Percentiles rank a stretch among this genome's conserved stretches.
Evolutionary conservation across 2,888 invertebrate species (phyloP).

Genomic region (Acrocyrtus sp.): DNA sequence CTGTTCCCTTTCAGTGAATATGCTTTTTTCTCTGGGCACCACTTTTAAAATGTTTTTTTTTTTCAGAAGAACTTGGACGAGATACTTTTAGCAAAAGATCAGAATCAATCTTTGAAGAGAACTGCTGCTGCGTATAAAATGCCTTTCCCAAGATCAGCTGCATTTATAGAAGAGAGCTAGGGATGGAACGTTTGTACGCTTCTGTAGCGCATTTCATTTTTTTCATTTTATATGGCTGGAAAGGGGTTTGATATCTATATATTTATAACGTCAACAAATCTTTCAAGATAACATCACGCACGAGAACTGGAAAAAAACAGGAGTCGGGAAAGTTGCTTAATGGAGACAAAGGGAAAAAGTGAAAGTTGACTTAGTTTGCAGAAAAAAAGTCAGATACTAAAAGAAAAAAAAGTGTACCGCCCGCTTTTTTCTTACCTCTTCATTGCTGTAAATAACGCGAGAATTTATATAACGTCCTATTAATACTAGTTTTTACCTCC

Average conservation of each 20-base stretch:
- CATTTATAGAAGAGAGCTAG: no score
- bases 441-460: not conserved
- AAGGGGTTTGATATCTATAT: not conserved
- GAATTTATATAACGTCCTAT: constrained; percentile 1
- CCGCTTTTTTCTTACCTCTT: no score
- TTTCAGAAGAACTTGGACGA: not conserved
- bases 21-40: no score
- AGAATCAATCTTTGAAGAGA: not conserved
- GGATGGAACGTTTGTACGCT: no score
- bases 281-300: not conserved
- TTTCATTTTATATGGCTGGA: not conserved
- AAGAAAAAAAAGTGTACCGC: no score
- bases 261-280: not conserved
- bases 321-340: constrained; percentile 25
- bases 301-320: not conserved
- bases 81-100: not conserved
- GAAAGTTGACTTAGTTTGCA: constrained; percentile 38
- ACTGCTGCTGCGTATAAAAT: not conserved
- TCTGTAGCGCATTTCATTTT: not conserved
- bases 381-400: constrained; percentile 31
- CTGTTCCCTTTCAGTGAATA: no score
- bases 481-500: constrained; percentile 27
- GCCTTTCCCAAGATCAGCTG: no score
- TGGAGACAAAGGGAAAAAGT: constrained; percentile 29
- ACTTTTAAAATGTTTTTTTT: no score